Conservation (phyloP, 2,797 vertebrate species). For the Acanthurus lineatus region DNA sequence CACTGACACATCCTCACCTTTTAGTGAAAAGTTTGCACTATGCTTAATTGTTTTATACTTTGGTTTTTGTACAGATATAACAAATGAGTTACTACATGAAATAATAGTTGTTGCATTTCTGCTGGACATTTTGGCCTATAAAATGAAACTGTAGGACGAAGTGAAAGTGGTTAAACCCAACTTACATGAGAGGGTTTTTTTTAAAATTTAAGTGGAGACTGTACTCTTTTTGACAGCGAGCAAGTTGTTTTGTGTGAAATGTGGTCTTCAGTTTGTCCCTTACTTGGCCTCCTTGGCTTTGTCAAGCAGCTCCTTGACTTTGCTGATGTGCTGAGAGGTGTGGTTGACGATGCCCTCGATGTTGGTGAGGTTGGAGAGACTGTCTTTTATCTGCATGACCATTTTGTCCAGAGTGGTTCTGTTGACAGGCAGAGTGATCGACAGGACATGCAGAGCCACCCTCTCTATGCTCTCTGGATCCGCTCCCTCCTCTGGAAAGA, state of each 20-base stretch:
- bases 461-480: slow-evolving; percentile 91
- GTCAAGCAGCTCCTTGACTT: slow-evolving; percentile 82
- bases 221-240: neutral
- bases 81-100: too few relatives aligned
- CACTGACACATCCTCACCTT: too few relatives aligned
- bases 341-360: slow-evolving; percentile 83
- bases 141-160: too few relatives aligned
- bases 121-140: too few relatives aligned
- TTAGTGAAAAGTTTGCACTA: too few relatives aligned
- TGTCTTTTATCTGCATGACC: slow-evolving; percentile 85
- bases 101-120: too few relatives aligned
- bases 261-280: slow-evolving; percentile 43
- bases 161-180: too few relatives aligned
- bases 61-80: too few relatives aligned
- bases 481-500: slow-evolving; percentile 88
- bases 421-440: slow-evolving; percentile 87
- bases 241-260: neutral
- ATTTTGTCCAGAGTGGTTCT: slow-evolving; percentile 73
- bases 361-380: slow-evolving; percentile 83
- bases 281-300: slow-evolving; percentile 86
- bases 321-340: slow-evolving; percentile 79
- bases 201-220: too few relatives aligned
- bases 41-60: too few relatives aligned
- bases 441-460: slow-evolving; percentile 87
- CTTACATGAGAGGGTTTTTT: too few relatives aligned